These are phyloP conservation scores for Chaetodon trifasciatus DNA, from an alignment of 2,797 vertebrate species.

Conservation along the genomic window DNA sequence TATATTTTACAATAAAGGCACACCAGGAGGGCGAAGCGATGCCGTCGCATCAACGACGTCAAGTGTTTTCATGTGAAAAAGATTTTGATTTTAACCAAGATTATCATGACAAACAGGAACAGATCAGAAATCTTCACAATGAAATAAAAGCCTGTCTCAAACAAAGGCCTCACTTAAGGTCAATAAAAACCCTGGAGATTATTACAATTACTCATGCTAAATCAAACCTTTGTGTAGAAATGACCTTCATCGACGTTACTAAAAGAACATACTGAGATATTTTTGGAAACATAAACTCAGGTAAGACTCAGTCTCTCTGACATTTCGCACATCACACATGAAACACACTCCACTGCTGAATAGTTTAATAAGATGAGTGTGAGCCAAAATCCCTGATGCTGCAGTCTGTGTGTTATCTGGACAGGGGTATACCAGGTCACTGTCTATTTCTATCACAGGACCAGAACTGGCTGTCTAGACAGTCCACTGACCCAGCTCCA, in stretches of 20 bases:
- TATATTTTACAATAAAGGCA: neutral
- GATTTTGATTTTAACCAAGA: neutral
- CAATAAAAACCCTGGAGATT: neutral
- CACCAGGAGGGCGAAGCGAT: neutral
- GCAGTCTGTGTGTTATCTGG: constrained; percentile 12
- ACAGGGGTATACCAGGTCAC: constrained; percentile 32
- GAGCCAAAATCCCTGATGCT: constrained; percentile 15
- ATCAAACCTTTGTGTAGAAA: neutral
- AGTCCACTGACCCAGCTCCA: constrained; percentile 14
- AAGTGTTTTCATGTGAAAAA: neutral
- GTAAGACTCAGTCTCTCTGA: neutral
- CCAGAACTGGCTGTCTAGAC: constrained; percentile 31
- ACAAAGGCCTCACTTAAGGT: neutral
- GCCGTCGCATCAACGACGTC: neutral
- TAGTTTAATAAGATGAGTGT: neutral
- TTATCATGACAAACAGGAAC: neutral
- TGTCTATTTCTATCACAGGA: constrained; percentile 40
- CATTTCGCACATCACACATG: neutral
- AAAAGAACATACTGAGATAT: neutral
- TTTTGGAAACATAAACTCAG: neutral
- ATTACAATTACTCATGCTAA: too few species aligned
- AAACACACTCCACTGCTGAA: neutral
- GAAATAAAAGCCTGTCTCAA: neutral
- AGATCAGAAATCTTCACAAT: neutral
- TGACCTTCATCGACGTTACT: too few species aligned